Evolutionary conservation across 2,888 invertebrate genomes (phyloP), one percentile per base, ranked within the genome.

Genomic region (Drosophila merina): DNA sequence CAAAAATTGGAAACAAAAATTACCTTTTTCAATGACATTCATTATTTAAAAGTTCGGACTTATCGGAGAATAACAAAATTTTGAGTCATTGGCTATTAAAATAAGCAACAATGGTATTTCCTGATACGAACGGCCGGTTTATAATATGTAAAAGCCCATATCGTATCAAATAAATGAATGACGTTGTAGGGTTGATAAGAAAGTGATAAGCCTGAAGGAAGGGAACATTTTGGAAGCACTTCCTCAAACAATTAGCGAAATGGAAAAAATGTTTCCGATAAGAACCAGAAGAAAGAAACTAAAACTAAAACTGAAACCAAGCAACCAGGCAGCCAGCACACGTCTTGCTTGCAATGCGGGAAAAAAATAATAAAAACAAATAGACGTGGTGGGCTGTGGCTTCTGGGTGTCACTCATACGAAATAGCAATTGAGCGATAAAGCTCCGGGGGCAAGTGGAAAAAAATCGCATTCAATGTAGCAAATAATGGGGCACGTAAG

Each of bases 201-300:
- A 25, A n/a, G 7, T 7, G 20, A 44, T 7, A 38, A 33, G 14
- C 8, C 4, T n/a, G 44, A 8, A 25, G 33, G 14, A n/a, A 25
- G 28, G 6, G 33, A 60, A 45, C 55, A 54, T 31, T 44, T 63
- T 38, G 14, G 45, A 30, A 38, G 67, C 52, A 86, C 85, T 82
- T 82, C 81, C 81, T 76, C 54, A 71, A 76, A 71, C 66, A 82
- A 84, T 82, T 86, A 84, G 56, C 70, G 66, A 80, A 77, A 74
- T 76, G 71, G 56, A 48, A 56, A 64, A 68, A 62, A 54, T 63
- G 67, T 72, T 45, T 25, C 38, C 64, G 80, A 86, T 81, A 81
- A 81, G 38, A 60, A 52, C 25, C 38, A 30, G 49, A 68, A 38
- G 20, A 20, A 33, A 10, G 30, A 36, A 38, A 57, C 63, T 9